phyloP scores from a whole-genome alignment of 2,113 vertebrate species.

The Entomyzon cyanotis region DNA sequence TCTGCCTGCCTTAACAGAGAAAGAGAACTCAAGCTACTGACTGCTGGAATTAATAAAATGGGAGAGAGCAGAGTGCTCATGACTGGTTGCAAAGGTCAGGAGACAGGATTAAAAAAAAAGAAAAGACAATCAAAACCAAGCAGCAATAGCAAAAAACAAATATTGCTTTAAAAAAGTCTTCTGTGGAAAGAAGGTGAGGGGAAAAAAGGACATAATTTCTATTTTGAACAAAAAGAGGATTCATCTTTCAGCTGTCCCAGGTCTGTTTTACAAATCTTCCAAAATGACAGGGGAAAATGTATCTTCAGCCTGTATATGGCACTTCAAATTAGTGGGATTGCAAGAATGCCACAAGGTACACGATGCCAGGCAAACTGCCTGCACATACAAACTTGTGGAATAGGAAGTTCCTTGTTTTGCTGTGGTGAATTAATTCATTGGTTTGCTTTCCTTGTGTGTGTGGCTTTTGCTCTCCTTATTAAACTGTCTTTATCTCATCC shows the following conservation, averaged over 20 bases:
- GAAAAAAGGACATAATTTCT: background rate
- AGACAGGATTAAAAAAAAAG: background rate
- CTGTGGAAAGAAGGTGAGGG: background rate
- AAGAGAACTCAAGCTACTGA: background rate
- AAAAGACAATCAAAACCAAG: background rate
- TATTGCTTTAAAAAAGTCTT: background rate
- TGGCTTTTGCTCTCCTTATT: background rate
- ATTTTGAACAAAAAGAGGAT: background rate
- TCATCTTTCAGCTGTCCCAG: background rate
- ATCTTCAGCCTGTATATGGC: background rate
- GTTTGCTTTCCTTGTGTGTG: background rate
- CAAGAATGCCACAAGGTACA: background rate
- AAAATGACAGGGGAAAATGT: background rate
- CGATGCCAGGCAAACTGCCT: fast-evolving
- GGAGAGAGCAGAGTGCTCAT: background rate
- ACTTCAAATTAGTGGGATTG: background rate
- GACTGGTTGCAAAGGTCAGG: background rate
- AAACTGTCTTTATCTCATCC: background rate
- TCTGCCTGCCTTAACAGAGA: background rate
- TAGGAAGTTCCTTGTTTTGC: background rate
- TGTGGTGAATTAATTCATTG: background rate
- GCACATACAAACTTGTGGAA: background rate
- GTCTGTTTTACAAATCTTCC: background rate
- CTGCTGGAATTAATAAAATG: background rate
- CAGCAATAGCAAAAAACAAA: background rate